Evolutionary conservation across 1,140 invertebrate genomes (phyloP).

Genomic region (Tenebrio molitor): DNA sequence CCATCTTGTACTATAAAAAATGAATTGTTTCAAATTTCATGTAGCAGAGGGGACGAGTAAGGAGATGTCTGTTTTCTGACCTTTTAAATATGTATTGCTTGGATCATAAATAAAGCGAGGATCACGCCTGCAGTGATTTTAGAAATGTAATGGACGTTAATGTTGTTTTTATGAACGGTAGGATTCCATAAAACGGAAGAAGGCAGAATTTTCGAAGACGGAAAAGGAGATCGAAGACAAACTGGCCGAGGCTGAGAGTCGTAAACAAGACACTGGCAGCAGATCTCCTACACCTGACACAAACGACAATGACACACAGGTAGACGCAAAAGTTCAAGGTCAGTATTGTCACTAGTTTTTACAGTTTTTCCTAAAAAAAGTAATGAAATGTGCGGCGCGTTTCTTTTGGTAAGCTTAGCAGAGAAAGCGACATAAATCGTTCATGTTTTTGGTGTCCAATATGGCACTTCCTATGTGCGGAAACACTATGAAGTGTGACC

Average conservation of each 20-base stretch:
- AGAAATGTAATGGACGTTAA: too few species aligned
- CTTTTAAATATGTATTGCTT: too few species aligned
- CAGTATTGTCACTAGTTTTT: slow-evolving; percentile 55
- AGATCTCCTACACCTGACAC: slow-evolving; percentile 56
- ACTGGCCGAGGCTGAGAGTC: slow-evolving; percentile 56
- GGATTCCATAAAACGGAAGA: slow-evolving; percentile 60
- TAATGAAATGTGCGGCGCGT: not conserved
- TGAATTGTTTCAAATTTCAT: too few species aligned
- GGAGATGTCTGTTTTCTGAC: too few species aligned
- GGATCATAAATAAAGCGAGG: too few species aligned
- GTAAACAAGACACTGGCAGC: slow-evolving; percentile 52
- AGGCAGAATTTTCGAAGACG: slow-evolving; percentile 60
- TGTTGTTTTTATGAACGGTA: too few species aligned
- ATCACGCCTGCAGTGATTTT: too few species aligned
- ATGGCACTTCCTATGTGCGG: not conserved
- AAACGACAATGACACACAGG: slow-evolving; percentile 60
- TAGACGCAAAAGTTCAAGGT: slow-evolving; percentile 62
- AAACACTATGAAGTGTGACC: too few species aligned
- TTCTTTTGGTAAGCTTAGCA: slow-evolving; percentile 10
- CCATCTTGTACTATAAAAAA: too few species aligned
- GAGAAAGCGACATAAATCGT: too few species aligned
- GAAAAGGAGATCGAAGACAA: slow-evolving; percentile 62
- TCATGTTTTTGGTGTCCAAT: too few species aligned
- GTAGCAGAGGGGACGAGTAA: too few species aligned
- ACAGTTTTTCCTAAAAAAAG: slow-evolving; percentile 1